Evolutionary conservation across 2,113 vertebrate genomes (phyloP), one percentile per base, ranked within the genome.

Genomic region (Cepphus grylle): DNA sequence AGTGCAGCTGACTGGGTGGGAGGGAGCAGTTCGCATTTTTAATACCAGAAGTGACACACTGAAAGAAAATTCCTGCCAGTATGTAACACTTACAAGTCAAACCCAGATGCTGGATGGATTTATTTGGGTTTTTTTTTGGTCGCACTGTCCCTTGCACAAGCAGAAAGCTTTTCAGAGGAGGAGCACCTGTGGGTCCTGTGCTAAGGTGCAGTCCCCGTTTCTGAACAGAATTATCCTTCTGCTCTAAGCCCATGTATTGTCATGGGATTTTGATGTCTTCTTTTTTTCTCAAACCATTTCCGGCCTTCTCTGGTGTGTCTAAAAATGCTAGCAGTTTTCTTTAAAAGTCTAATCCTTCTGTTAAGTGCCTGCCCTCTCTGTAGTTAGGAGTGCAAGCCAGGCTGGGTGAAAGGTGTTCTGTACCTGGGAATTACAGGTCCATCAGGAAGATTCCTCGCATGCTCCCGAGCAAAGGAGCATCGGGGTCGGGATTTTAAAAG

Each of bases 1-100:
- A 87, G 89, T 69, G 36, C 94, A 93, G 84, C 94, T 94, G 91
- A 55, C 62, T 86, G 95, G 89, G 73, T 86, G 79, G 84, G 92
- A 91, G 62, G 78, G 81, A 94, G 88, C 74, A 45, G 74, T 86
- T 65, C 62, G 89, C 62, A 66, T 91, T 82, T 79, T 69, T 85
- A 82, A 66, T 91, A 58, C n/a, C 36, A 3, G 12, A 76, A 96
- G 38, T 67, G 49, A 87, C 63, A 45, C 29, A 42, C 27, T 69
- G 43, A 73, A 61, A 26, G 2, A 67, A 86, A 85, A 50, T 59
- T 90, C 62, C 42, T 96, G 70, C 74, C 61, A 32, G 32, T 42
- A 38, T 76, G 6, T 84, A 78, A 72, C 47, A 56, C 42, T 78
- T 66, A 18, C 1, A 61, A 91, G 73, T 74, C 80, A 92, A 89